phyloP scores from a whole-genome alignment of 2,888 invertebrate species.

The Nasonia oneida region DNA sequence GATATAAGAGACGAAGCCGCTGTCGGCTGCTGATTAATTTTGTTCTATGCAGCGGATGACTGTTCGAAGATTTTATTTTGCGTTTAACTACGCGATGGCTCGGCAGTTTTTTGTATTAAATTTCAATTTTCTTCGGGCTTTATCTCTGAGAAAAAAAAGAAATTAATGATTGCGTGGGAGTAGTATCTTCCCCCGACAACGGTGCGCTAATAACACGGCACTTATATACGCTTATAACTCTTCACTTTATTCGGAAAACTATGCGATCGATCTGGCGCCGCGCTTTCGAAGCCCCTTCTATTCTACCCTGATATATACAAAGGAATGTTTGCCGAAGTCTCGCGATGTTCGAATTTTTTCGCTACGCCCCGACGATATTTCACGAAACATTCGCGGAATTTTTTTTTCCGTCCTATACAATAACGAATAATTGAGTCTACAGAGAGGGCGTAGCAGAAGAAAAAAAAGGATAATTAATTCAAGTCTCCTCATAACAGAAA shows the following conservation, averaged over 20 bases:
- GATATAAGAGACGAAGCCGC: background rate
- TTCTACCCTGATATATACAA: background rate
- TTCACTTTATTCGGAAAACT: background rate
- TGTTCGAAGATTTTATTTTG: background rate
- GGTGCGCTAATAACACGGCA: background rate
- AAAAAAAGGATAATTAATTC: background rate
- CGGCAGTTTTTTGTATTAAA: no score
- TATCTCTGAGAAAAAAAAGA: no score
- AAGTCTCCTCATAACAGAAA: background rate
- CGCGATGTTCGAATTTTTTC: background rate
- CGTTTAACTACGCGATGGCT: no score
- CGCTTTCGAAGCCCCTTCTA: background rate
- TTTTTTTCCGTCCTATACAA: no score
- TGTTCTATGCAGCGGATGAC: background rate
- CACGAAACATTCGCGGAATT: no score
- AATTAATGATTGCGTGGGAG: background rate
- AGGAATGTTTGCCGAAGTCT: background rate
- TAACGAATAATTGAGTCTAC: no score
- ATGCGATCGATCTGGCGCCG: background rate
- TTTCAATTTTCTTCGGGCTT: no score
- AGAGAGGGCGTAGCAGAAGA: background rate
- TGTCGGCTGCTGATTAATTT: background rate
- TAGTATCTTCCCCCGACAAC: background rate
- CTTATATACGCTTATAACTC: background rate
- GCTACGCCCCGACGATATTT: background rate